Evolutionary conservation across 64 coral and sea anemone genomes (phyloP), one percentile per base, ranked within the genome.

Genomic region (Orbicella faveolata): DNA sequence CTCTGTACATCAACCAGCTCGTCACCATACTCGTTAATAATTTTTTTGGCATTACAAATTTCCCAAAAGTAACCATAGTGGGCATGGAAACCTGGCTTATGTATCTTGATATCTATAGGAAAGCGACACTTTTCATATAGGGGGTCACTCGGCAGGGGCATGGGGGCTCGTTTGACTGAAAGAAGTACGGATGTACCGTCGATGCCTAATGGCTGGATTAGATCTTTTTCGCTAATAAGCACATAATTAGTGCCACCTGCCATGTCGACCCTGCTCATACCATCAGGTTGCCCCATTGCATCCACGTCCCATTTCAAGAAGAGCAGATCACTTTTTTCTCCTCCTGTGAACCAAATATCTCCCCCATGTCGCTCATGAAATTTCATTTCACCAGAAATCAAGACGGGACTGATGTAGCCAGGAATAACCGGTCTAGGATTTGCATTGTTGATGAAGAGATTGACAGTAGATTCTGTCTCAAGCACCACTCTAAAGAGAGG

Each of bases 191-290:
- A 41, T 81, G 52, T 1, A 61, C 79, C 79, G 16, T 81, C 79
- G 57, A 81, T 39, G 39, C 79, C 52, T 59, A 59, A 44, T 55
- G 79, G 79, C 1, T 81, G 52, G 53, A 81, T 44, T 34, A 81
- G 53, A 81, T 81, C 57, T 34, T 62, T 81, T 44, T 81, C 79
- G 30, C 79, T 81, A 39, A 81, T 63, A 52, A 81, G 30, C 37
- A 81, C 51, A 18, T 41, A n/a, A 37, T 61, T 63, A 4, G 14
- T 44, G 6, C 78, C 78, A 59, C 78, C 78, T 30, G 30, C 57
- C 78, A 80, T 80, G 59, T 80, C 59, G 59, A 80, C 25, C 52
- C 16, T 14, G 33, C 4, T 80, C 78, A 80, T 18, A 54, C 15
- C 57, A 59, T 59, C 11, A n/a, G 34, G n/a, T 12, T 80, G 52